Percentiles rank a stretch among this genome's conserved stretches.
These are phyloP conservation scores for Caenorhabditis remanei DNA, from an alignment of 1,140 invertebrate species.

Conservation along the genomic window DNA sequence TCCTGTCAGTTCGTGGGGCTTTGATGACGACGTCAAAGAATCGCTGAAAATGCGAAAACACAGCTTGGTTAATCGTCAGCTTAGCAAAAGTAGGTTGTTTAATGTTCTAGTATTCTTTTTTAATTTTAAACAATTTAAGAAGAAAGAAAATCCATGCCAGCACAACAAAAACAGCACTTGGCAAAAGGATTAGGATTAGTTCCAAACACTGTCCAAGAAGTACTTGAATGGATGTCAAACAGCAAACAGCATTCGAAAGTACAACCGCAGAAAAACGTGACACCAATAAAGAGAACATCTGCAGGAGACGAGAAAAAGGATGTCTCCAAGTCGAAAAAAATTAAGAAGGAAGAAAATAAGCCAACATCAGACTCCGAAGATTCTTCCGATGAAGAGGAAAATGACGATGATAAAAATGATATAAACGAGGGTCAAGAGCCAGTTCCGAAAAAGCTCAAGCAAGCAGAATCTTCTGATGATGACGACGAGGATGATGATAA, in stretches of 20 bases:
- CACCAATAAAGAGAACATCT: background rate
- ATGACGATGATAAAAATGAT: background rate
- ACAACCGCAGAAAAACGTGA: background rate
- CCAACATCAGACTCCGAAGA: constrained; percentile 2
- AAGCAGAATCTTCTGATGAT: background rate
- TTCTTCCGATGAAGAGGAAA: constrained; percentile 20
- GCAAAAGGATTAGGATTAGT: constrained; percentile 24
- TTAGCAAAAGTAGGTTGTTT: constrained; percentile 15
- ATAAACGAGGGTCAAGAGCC: background rate
- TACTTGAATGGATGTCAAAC: constrained; percentile 34
- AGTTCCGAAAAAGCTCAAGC: background rate
- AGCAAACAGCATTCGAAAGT: constrained; percentile 37
- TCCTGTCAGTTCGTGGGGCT: constrained; percentile 24
- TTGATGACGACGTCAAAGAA: constrained; percentile 42
- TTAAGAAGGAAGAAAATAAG: background rate
- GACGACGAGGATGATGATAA: constrained; percentile 17
- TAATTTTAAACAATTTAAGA: background rate
- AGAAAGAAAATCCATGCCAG: constrained; percentile 47
- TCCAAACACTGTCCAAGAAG: constrained; percentile 32
- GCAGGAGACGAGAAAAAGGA: background rate
- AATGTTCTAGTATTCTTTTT: too few species aligned
- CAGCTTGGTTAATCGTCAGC: constrained; percentile 37
- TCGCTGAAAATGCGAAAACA: constrained; percentile 39
- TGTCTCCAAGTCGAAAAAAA: background rate
- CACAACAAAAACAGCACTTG: constrained; percentile 25